Conservation (phyloP, 2,113 vertebrate genomes). For the Isichthys henryi region DNA sequence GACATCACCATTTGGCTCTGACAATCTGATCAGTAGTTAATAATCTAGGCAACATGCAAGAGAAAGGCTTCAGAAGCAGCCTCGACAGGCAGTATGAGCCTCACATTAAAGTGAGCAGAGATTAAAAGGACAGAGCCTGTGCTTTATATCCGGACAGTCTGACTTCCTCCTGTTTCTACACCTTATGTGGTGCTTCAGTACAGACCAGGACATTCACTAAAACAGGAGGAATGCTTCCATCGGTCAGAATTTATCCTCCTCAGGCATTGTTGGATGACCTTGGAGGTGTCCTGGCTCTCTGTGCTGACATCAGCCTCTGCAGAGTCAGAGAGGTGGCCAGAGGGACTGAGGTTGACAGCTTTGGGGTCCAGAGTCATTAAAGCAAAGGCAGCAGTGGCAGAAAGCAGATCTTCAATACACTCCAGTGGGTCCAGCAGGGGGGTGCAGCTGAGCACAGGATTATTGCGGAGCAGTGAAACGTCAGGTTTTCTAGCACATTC, state of each 20-base stretch:
- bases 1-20: background rate
- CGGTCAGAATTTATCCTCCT: background rate
- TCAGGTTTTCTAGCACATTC: background rate
- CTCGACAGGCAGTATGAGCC: background rate
- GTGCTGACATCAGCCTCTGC: background rate
- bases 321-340: background rate
- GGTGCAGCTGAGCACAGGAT: background rate
- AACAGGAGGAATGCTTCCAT: slow-evolving; percentile 1
- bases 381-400: slow-evolving; percentile 41
- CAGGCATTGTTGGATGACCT: background rate
- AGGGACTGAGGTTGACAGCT: background rate
- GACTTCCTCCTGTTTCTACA: background rate
- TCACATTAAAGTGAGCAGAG: background rate
- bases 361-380: background rate
- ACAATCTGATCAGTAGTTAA: background rate
- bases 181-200: background rate
- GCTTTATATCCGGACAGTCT: background rate
- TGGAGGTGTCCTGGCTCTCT: background rate
- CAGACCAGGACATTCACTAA: background rate
- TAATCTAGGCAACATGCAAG: background rate
- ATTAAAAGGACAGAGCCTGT: background rate
- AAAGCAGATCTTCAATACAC: slow-evolving; percentile 19
- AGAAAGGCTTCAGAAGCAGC: background rate
- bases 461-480: background rate
- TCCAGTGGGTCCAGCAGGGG: background rate